phyloP scores from a whole-genome alignment of 2,797 vertebrate genomes.

The Lutjanus campechanus region DNA sequence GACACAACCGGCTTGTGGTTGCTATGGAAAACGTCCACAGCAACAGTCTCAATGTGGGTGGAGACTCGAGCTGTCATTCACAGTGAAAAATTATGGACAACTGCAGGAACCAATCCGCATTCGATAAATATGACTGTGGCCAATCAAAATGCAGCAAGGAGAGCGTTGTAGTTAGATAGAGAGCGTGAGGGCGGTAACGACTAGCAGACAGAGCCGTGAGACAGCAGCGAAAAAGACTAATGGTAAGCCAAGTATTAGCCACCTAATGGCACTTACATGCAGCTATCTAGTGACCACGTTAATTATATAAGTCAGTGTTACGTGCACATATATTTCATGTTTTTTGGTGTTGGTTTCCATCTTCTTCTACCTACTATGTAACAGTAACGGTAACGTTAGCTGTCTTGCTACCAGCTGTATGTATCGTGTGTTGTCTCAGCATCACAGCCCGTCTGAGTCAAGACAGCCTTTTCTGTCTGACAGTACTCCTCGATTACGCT shows the following conservation, averaged over 20 bases:
- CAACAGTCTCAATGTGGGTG: constrained; percentile 45
- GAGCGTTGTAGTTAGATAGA: constrained; percentile 53
- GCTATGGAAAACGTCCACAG: constrained; percentile 77
- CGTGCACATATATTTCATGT: background rate
- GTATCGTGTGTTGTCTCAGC: constrained; percentile 41
- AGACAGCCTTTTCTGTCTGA: constrained; percentile 1
- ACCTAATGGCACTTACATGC: background rate
- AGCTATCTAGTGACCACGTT: accelerated
- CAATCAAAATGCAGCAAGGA: constrained; percentile 63
- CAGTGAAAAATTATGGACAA: constrained; percentile 46
- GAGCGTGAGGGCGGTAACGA: constrained; percentile 45
- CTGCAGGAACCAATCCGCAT: constrained; percentile 43
- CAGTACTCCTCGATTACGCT: background rate
- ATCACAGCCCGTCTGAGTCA: constrained; percentile 34
- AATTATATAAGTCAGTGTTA: background rate
- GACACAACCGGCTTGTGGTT: constrained; percentile 53
- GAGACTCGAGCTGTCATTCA: background rate
- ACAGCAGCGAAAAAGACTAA: constrained; percentile 55
- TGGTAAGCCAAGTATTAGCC: constrained; percentile 63
- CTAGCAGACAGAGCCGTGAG: constrained; percentile 11
- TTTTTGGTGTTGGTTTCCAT: background rate
- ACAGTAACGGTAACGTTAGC: constrained; percentile 52
- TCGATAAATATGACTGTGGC: background rate
- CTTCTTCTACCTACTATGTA: constrained; percentile 17
- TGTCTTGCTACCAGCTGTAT: constrained; percentile 27